Conservation (phyloP, 2,797 vertebrate species). For the Sciaenops ocellatus region DNA sequence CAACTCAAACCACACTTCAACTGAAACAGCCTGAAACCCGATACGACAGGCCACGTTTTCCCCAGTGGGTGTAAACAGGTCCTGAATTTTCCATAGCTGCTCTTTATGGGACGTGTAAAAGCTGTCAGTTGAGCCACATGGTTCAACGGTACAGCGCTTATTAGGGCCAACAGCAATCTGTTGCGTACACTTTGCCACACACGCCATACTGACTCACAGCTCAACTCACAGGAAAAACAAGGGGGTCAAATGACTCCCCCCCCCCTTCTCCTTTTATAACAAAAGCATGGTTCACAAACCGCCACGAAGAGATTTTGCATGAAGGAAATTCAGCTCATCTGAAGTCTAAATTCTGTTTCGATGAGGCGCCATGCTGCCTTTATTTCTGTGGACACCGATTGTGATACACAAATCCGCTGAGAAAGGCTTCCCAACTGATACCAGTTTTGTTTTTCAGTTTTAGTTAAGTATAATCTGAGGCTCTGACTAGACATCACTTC, state of each 20-base stretch:
- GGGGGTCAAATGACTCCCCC: slow-evolving; percentile 72
- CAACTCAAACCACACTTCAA: slow-evolving; percentile 23
- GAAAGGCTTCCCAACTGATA: not conserved
- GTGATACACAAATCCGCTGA: not conserved
- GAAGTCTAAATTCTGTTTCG: slow-evolving; percentile 14
- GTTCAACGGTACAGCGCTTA: slow-evolving; percentile 60
- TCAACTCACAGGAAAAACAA: slow-evolving; percentile 69
- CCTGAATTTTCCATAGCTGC: slow-evolving; percentile 47
- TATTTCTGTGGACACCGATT: not conserved
- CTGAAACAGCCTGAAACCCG: slow-evolving; percentile 45
- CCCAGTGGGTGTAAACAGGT: slow-evolving; percentile 42
- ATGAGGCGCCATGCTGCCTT: not conserved
- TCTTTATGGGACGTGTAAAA: slow-evolving; percentile 69
- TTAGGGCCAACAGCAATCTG: slow-evolving; percentile 68
- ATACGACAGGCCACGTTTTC: slow-evolving; percentile 21
- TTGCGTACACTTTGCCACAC: slow-evolving; percentile 48
- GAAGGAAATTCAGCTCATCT: not conserved
- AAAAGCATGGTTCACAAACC: slow-evolving; percentile 42
- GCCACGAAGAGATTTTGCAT: slow-evolving; percentile 34
- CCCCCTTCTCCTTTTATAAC: slow-evolving; percentile 49
- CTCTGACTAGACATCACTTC: not conserved
- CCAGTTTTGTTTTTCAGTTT: not conserved
- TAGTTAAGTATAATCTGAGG: not conserved
- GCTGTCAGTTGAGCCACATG: slow-evolving; percentile 64
- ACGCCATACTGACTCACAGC: slow-evolving; percentile 66